phyloP scores from a whole-genome alignment of 2,113 vertebrate genomes.

The Irena cyanogastra region DNA sequence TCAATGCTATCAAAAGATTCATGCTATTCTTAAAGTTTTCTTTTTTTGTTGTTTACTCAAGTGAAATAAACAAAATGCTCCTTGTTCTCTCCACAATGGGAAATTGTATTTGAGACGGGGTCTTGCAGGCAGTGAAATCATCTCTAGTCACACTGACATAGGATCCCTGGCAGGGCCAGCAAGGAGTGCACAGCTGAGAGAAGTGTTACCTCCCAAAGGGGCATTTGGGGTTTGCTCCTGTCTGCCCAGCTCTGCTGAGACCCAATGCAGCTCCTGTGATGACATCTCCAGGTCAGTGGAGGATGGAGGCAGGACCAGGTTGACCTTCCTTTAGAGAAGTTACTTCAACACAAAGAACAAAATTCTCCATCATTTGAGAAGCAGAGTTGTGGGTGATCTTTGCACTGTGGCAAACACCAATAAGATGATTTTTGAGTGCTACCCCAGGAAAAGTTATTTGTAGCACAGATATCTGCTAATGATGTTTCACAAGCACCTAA shows the following conservation, averaged over 20 bases:
- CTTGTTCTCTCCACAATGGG: neutral
- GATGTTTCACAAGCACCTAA: neutral
- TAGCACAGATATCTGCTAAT: neutral
- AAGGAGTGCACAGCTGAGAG: accelerated
- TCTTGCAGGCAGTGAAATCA: neutral
- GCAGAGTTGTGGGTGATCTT: neutral
- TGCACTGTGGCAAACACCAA: accelerated
- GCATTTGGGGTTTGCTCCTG: neutral
- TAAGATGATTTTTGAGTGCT: neutral
- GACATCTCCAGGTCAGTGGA: neutral
- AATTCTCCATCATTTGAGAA: neutral
- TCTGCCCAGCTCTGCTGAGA: neutral
- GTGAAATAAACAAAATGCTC: slow-evolving; percentile 14
- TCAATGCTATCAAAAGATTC: slow-evolving; percentile 52
- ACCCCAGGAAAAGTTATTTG: neutral
- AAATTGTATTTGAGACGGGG: neutral
- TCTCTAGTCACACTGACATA: neutral
- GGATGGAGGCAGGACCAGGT: neutral
- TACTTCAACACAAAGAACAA: neutral
- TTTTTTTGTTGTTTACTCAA: slow-evolving; percentile 19
- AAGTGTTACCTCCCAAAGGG: accelerated
- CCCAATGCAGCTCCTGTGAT: neutral
- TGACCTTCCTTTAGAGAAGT: neutral
- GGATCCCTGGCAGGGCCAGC: neutral
- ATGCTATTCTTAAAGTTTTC: slow-evolving; percentile 41